Evolutionary conservation across 92 coral and sea anemone genomes (phyloP).

Genomic region (Phenganax subtilis): DNA sequence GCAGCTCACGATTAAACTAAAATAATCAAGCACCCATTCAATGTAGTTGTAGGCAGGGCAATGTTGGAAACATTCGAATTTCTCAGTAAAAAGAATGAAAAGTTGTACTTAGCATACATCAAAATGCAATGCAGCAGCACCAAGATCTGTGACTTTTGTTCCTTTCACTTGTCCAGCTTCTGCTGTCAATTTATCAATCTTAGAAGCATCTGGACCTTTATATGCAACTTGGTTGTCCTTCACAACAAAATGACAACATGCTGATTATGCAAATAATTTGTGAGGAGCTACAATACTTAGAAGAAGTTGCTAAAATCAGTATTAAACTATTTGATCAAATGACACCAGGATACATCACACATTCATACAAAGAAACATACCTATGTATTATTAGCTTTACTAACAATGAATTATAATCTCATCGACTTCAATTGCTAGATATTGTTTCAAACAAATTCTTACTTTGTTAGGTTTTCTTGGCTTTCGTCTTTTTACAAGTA

Average conservation of each 20-base stretch:
- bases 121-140: constrained; percentile 44
- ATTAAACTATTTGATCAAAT: too few species aligned
- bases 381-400: too few species aligned
- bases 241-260: not conserved
- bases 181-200: constrained; percentile 69
- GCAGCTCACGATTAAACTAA: constrained; percentile 85
- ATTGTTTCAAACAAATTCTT: not conserved
- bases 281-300: too few species aligned
- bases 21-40: not conserved
- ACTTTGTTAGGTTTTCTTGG: constrained; percentile 21
- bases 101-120: constrained; percentile 49
- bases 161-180: constrained; percentile 63
- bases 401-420: too few species aligned
- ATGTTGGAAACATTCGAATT: not conserved
- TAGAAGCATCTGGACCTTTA: constrained; percentile 68
- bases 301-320: too few species aligned
- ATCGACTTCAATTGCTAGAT: too few species aligned
- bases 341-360: too few species aligned
- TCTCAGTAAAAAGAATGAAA: not conserved
- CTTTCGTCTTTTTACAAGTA: constrained; percentile 34
- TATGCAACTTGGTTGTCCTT: constrained; percentile 19
- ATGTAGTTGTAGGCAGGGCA: too few species aligned
- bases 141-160: constrained; percentile 51
- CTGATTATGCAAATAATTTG: too few species aligned
- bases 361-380: too few species aligned